Evolutionary conservation across 2,888 invertebrate genomes (phyloP), one percentile per base, ranked within the genome.

Genomic region (Parnassius mnemosyne): DNA sequence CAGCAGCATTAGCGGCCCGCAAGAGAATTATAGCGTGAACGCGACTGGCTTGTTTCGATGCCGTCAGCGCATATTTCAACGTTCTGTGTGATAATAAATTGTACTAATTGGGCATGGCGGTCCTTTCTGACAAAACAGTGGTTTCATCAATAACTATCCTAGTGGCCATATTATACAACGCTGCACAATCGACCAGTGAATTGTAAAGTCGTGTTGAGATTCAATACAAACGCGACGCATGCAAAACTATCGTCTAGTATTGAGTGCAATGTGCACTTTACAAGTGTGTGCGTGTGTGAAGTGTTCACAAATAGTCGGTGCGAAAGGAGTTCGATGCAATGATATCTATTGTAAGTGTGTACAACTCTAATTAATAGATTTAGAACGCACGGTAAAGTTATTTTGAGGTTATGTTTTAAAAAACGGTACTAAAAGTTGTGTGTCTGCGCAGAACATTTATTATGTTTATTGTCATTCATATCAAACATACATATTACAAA

Each of bases 71-170:
- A 85, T 71, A 73, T 85, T 83, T 81, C 81, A 83, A 83, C 80
- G 80, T 80, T 81, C 80, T 84, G 84, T 83, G 84, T 78, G 78
- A 79, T 87, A 86, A 84, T 89, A 86, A 89, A 90, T 89, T 89
- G 84, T 86, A 82, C 88, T 90, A 90, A 89, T 90, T 89, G 85
- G 84, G 80, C 73, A 87, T 87, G 87, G 85, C 88, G 87, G 86
- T 80, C 84, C 83, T 71, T 73, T 77, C 80, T 84, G 74, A 81
- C 83, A 84, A 84, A 83, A 85, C 82, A 84, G 86, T 87, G 80
- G 78, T 79, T 81, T 79, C 83, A 84, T 85, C 83, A 83, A 83
- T 84, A 81, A 79, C 73, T 73, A 74, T 79, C 73, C 74, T 70
- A 79, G 80, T 84, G 80, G 74, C 77, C 73, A 79, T 79, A 78